phyloP scores from a whole-genome alignment of 2,888 invertebrate species.

The Trachelus tabidus region DNA sequence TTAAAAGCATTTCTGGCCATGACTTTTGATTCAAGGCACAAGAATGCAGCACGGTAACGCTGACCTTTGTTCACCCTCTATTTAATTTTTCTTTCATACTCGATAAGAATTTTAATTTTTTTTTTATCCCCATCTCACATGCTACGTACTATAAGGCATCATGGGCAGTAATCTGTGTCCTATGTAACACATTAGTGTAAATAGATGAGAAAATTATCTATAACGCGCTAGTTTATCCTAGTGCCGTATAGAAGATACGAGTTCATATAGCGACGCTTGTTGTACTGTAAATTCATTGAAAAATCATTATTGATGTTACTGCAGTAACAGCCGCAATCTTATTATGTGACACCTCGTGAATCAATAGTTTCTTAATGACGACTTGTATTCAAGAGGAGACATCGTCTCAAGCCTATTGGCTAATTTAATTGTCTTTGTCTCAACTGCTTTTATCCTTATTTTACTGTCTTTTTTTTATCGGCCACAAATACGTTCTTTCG shows the following conservation, averaged over 20 bases:
- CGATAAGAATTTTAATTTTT: background rate
- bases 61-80: background rate
- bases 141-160: background rate
- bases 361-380: background rate
- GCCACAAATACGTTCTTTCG: background rate
- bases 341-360: background rate
- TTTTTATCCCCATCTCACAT: background rate
- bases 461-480: background rate
- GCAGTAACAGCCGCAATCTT: background rate
- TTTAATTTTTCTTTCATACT: background rate
- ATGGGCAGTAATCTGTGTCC: background rate
- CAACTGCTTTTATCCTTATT: background rate
- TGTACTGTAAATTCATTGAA: background rate
- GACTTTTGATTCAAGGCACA: background rate
- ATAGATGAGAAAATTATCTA: conserved; percentile 28
- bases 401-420: background rate
- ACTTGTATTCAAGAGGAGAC: background rate
- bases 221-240: conserved; percentile 27
- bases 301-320: background rate
- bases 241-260: conserved; percentile 8
- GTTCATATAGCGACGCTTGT: background rate
- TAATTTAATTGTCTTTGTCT: background rate
- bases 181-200: conserved; percentile 38
- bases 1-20: background rate
- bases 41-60: background rate